These are phyloP conservation scores for Stenchaetothrips biformis DNA, from an alignment of 2,888 invertebrate species.

Conservation along the genomic window DNA sequence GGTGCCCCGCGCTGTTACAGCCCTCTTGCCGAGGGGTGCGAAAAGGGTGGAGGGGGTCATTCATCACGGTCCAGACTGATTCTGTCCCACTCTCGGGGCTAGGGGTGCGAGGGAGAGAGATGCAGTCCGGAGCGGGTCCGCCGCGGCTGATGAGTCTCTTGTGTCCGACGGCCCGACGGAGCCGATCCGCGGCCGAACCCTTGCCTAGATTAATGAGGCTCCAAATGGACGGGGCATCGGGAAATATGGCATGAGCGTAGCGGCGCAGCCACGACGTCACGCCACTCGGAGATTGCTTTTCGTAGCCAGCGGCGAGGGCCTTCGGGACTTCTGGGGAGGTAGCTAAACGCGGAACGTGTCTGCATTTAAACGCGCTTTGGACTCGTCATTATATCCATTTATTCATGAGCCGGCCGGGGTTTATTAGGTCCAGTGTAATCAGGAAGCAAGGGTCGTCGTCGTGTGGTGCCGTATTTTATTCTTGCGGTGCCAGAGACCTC, in stretches of 20 bases:
- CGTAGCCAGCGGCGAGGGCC: neutral
- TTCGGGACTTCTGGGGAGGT: neutral
- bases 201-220: slow-evolving; percentile 6
- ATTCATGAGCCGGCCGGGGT: neutral
- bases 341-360: neutral
- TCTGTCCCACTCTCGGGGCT: too few species aligned
- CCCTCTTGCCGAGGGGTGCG: neutral
- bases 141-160: slow-evolving; percentile 7
- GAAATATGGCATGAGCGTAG: neutral
- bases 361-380: slow-evolving; percentile 11
- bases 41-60: neutral
- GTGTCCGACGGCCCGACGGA: neutral
- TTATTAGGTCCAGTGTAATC: too few species aligned
- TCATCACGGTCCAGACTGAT: too few species aligned
- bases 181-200: neutral
- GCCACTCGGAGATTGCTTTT: neutral
- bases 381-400: neutral
- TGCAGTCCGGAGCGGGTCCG: neutral
- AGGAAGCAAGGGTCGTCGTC: too few species aligned
- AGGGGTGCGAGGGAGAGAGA: neutral
- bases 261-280: neutral
- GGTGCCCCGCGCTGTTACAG: too few species aligned
- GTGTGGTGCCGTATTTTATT: too few species aligned
- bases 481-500: too few species aligned
- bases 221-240: neutral